Conservation (phyloP, 2,113 vertebrate genomes). For the Alligator mississippiensis region DNA sequence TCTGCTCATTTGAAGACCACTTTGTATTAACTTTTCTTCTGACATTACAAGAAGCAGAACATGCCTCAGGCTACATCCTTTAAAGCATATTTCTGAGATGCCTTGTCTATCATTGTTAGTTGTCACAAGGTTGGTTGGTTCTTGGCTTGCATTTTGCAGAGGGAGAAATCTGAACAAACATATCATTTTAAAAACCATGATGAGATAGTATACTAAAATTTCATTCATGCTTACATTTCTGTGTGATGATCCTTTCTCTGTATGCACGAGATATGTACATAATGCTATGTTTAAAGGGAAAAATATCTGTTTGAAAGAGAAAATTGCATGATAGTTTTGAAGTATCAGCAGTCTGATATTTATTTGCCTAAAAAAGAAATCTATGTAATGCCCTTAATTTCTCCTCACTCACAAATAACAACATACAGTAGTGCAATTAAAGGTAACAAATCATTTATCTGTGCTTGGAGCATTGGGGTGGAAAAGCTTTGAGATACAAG, state of each 20-base stretch:
- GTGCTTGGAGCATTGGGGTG: neutral
- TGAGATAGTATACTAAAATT: constrained; percentile 62
- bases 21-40: constrained; percentile 78
- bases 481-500: neutral
- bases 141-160: constrained; percentile 68
- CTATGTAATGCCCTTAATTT: constrained; percentile 17
- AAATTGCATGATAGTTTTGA: constrained; percentile 27
- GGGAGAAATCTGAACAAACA: constrained; percentile 66
- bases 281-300: constrained; percentile 53
- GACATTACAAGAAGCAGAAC: constrained; percentile 76
- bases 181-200: constrained; percentile 72
- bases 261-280: constrained; percentile 53
- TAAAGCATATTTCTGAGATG: constrained; percentile 70
- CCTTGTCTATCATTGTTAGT: constrained; percentile 75
- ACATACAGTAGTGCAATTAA: constrained; percentile 31
- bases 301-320: constrained; percentile 48
- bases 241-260: constrained; percentile 39
- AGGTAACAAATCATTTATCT: neutral
- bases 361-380: constrained; percentile 50
- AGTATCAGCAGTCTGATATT: constrained; percentile 51
- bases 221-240: constrained; percentile 53
- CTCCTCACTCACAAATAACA: neutral
- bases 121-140: constrained; percentile 72
- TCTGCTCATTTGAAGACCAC: constrained; percentile 78
- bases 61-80: constrained; percentile 76